Evolutionary conservation across 2,797 vertebrate species (phyloP), one percentile per base, ranked within the genome.

Genomic region (Paramormyrops hopkinsi): DNA sequence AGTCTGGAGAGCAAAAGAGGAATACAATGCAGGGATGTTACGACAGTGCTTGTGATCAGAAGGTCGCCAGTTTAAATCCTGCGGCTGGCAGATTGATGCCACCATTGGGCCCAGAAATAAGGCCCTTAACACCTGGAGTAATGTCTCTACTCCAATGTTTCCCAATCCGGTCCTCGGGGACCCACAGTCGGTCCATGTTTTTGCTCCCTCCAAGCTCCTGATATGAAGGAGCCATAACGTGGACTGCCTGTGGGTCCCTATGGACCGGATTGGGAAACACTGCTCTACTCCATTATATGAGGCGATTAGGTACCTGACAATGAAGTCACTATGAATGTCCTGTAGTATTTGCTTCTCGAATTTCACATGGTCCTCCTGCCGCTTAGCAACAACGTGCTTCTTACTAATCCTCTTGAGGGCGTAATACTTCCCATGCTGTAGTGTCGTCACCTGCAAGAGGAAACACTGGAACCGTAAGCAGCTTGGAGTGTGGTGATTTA

Each of bases 401-500:
- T 97, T 97, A 90, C 96, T 93, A 92, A 97, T 94, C 87, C 93
- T 92, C 91, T 97, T 97, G 90, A 97, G 93, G 0, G 96, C 97
- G 0, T 96, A 97, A 89, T 96, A 96, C 69, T 91, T 94, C 69
- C 95, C 95, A 53, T 96, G 93, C 46, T 93, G 93, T 90, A 95
- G 6, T 4, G 95, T 95, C 87, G 94, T 96, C 91, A 96, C 94
- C 96, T 90, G 9, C 7, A 51, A 29, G 29, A 50, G 12, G 51
- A 85, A 88, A 83, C 22, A 88, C 54, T 0, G 29, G 14, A 6
- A 87, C 25, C 62, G 0, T 73, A 33, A 73, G 65, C 65, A 33
- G 65, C 65, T 12, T 69, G 29, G 12, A 84, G 44, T 50, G 82
- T 6, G 25, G 50, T 7, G 19, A 46, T 22, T 44, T 7, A 37